Conservation (phyloP, 2,113 vertebrate genomes). For the Hippoglossus stenolepis region DNA sequence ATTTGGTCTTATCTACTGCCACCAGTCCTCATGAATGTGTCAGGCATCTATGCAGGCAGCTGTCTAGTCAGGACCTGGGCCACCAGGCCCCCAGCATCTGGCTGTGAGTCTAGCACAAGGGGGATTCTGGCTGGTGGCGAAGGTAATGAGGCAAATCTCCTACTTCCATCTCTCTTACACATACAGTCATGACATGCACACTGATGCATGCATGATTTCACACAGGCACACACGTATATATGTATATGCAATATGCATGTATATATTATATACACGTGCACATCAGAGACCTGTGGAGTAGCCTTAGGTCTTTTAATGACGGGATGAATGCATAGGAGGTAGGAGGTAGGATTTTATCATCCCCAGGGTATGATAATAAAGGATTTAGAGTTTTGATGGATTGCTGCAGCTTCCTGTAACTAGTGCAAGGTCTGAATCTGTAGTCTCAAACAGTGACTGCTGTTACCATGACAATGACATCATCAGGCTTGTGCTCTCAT, state of each 20-base stretch:
- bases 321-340: constrained; percentile 55
- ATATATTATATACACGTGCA: constrained; percentile 14
- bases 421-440: constrained; percentile 46
- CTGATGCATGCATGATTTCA: constrained; percentile 51
- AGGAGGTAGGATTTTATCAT: constrained; percentile 57
- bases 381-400: constrained; percentile 65
- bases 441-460: constrained; percentile 53
- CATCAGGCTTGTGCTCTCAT: constrained; percentile 48
- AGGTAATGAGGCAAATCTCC: constrained; percentile 74
- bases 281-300: constrained; percentile 49
- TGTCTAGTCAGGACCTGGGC: constrained; percentile 27
- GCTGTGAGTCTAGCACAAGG: constrained; percentile 22
- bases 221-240: constrained; percentile 21
- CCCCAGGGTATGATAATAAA: constrained; percentile 62
- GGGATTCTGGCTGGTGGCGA: constrained; percentile 57
- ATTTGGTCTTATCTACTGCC: constrained; percentile 41
- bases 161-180: constrained; percentile 51
- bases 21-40: constrained; percentile 53
- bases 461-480: constrained; percentile 72
- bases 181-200: constrained; percentile 61
- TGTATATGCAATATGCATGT: neutral
- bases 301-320: constrained; percentile 53
- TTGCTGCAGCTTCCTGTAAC: constrained; percentile 72
- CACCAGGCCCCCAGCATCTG: constrained; percentile 11
- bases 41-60: constrained; percentile 62